Percentiles rank a stretch among this genome's conserved stretches.
Evolutionary conservation across 2,888 invertebrate genomes (phyloP).

Genomic region (Ecliptopera silaceata): DNA sequence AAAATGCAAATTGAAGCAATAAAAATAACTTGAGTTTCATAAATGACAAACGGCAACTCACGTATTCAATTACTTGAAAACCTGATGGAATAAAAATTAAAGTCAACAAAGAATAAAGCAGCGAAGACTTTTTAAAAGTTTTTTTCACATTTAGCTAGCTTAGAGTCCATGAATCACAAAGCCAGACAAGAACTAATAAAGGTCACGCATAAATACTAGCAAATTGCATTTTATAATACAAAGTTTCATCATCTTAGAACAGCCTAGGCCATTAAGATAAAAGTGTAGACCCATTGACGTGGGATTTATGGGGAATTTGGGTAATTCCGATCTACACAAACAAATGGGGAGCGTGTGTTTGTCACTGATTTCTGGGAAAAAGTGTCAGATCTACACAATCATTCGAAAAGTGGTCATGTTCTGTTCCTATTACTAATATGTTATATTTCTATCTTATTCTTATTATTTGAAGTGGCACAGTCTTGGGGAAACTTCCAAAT

Average conservation of each 20-base stretch:
- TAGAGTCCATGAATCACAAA: background rate
- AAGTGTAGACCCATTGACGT: slow-evolving; percentile 30
- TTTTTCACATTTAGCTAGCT: background rate
- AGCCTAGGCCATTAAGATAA: slow-evolving; percentile 59
- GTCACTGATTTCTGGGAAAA: slow-evolving; percentile 8
- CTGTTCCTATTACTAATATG: too few relatives aligned
- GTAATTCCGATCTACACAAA: slow-evolving; percentile 19
- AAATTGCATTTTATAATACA: slow-evolving; percentile 35
- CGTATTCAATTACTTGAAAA: slow-evolving; percentile 56
- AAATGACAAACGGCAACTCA: slow-evolving; percentile 57
- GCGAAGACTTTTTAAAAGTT: background rate
- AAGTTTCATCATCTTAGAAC: slow-evolving; percentile 44
- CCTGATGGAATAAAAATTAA: slow-evolving; percentile 20
- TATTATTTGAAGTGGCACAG: too few relatives aligned
- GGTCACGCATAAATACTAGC: slow-evolving; percentile 34
- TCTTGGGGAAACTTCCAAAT: too few relatives aligned
- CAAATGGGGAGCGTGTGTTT: slow-evolving; percentile 17
- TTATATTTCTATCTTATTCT: too few relatives aligned
- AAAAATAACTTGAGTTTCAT: slow-evolving; percentile 48
- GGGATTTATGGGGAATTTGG: slow-evolving; percentile 27
- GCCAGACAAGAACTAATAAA: slow-evolving; percentile 28
- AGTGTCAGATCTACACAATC: background rate
- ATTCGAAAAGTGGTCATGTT: background rate
- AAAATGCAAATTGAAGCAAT: slow-evolving; percentile 65
- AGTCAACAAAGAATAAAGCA: slow-evolving; percentile 1